These are phyloP conservation scores for Drosophila demipolita DNA, from an alignment of 2,888 invertebrate species.

Conservation along the genomic window DNA sequence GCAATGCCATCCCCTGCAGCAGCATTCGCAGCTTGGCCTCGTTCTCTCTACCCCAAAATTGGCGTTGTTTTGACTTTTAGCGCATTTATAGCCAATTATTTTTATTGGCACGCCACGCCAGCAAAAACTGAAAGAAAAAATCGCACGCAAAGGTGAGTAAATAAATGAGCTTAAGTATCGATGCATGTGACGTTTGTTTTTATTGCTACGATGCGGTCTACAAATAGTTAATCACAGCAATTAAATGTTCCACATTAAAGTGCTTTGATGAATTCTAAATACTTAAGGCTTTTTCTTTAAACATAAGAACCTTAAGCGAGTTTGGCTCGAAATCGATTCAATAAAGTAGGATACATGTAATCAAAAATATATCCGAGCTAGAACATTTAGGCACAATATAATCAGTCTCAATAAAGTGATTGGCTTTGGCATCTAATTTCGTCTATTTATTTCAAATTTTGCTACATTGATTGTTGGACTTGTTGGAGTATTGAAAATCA, in stretches of 20 bases:
- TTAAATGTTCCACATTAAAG: conserved; percentile 13
- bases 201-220: conserved; percentile 30
- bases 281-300: background rate
- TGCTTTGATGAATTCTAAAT: background rate
- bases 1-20: conserved; percentile 44
- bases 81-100: conserved; percentile 79
- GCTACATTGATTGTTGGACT: background rate
- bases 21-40: conserved; percentile 10
- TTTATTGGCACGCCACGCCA: conserved; percentile 57
- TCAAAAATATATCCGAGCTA: too few species aligned
- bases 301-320: background rate
- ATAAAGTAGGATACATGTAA: too few species aligned
- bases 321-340: background rate
- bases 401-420: too few species aligned
- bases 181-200: conserved; percentile 51
- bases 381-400: too few species aligned
- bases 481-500: background rate
- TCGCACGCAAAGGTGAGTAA: conserved; percentile 59
- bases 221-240: conserved; percentile 14
- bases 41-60: conserved; percentile 29
- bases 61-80: conserved; percentile 74
- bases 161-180: conserved; percentile 70
- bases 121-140: background rate
- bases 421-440: too few species aligned
- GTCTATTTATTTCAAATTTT: background rate